Evolutionary conservation across 1,140 invertebrate genomes (phyloP), one percentile per base, ranked within the genome.

Genomic region (Lutraria rhynchaena): DNA sequence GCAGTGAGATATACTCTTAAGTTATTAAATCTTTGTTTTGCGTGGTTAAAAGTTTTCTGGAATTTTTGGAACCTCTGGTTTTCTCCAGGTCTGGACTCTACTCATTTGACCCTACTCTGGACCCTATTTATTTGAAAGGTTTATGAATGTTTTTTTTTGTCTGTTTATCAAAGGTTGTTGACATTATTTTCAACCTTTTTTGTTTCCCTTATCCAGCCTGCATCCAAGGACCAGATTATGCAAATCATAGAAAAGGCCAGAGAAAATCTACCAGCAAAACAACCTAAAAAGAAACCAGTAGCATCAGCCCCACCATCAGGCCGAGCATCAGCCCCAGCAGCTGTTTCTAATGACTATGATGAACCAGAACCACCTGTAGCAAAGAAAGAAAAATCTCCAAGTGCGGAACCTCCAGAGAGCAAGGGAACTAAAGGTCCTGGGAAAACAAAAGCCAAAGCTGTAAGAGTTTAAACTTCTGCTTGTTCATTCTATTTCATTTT

Each of bases 211-310:
- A 86, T 83, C 24, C 83, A 92, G 94, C 96, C 96, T 31, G 96
- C 95, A 9, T 98, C 97, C 0, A 97, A 96, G 89, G 95, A 95
- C 49, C 95, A 95, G 9, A 95, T 98, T 9, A 93, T 95, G 89
- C 94, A 95, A 0, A 94, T 95, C 0, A 90, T 99, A 55, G 97
- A 99, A 84, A 98, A 98, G 92, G 95, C 96, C 0, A 94, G 96
- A 15, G 95, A 96, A 0, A 96, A 95, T 92, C 92, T 98, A 27
- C 97, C 97, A 0, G 94, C 96, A 0, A 97, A 97, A 92, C 88
- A 89, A 53, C 78, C 84, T 13, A 87, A 87, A 11, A 84, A 85
- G 76, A 90, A 89, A 70, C 69, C 83, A 13, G 60, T 78, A 0
- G 33, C 84, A 24, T 60, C 83, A 44, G 71, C 83, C 13, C 76